Base-by-base conservation (phyloP, 2,797 vertebrate species). In the Neopelma chrysocephalum region DNA sequence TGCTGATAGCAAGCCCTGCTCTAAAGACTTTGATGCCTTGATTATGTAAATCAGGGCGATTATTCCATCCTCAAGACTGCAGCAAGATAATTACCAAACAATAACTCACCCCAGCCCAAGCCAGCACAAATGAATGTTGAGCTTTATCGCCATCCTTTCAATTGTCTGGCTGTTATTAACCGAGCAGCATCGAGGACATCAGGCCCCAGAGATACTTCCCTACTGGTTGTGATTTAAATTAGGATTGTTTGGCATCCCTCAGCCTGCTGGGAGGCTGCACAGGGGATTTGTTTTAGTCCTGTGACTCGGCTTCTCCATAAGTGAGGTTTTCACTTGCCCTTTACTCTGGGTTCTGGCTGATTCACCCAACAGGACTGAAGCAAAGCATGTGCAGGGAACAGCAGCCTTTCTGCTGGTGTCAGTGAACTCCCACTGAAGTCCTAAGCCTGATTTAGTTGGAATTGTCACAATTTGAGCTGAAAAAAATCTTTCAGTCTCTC, bases 21-120 rank as follows among this genome's bases (percentile, higher is more conserved):
- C 78, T 9, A 5, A 84, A 93, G 87, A 23, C 91, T 89, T 84
- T 42, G 45, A 60, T 91, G 94, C 96, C 94, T 97, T 81, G 82
- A 95, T 97, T 97, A 97, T 96, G 96, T 91, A 97, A 96, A 97
- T 97, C 26, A 38, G 60, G 62, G 43, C 62, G 40, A 95, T 95
- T 94, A 96, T 96, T 82, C 89, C 87, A 54, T 87, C 86, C 89
- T 70, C 84, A 93, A 78, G 87, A 71, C 70, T 91, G 84, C 82
- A n/a, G 94, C 77, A 89, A 93, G 95, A 58, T 96, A 96, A 97
- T 98, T 96, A 95, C 57, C 91, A 91, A 54, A 77, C 94, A 84
- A 96, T 93, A 97, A 96, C 95, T 97, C 97, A 89, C 78, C 94
- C 25, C 81, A 38, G 43, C 61, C 89, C 58, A 27, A 92, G 96